phyloP scores from a whole-genome alignment of 2,888 invertebrate species.

The Octonoba sinensis region DNA sequence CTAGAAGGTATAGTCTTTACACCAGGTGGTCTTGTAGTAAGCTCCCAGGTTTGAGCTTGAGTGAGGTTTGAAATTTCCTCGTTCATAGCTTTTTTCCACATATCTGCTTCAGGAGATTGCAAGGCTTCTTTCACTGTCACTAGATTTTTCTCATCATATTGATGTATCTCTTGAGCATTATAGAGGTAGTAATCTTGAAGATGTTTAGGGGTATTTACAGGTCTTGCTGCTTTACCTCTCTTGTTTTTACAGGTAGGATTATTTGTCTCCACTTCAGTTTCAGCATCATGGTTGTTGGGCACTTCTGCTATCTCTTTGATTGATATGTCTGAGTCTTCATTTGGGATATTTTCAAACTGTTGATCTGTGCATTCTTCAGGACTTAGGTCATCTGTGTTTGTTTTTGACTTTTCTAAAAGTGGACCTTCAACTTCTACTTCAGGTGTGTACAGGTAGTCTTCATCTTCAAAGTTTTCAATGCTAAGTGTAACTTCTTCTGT shows the following conservation, averaged over 20 bases:
- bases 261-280: neutral
- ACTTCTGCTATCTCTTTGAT: neutral
- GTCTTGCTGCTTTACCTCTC: neutral
- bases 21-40: constrained; percentile 12
- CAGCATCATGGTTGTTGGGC: neutral
- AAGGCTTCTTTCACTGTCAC: constrained; percentile 28
- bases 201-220: neutral
- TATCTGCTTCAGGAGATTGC: neutral
- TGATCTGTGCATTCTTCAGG: neutral
- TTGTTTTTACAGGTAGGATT: neutral
- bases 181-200: constrained; percentile 3
- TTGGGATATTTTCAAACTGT: neutral
- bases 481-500: neutral
- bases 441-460: neutral
- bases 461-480: constrained; percentile 4
- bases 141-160: neutral
- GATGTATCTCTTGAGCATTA: neutral
- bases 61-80: constrained; percentile 31
- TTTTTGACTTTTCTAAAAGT: neutral
- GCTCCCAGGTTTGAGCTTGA: constrained; percentile 5
- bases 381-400: neutral
- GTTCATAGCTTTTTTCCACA: constrained; percentile 26
- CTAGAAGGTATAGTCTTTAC: constrained; percentile 2
- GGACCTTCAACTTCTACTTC: neutral
- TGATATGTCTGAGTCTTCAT: too few species aligned